Evolutionary conservation across 2,888 invertebrate species (phyloP), one percentile per base, ranked within the genome.

Genomic region (Labia minor): DNA sequence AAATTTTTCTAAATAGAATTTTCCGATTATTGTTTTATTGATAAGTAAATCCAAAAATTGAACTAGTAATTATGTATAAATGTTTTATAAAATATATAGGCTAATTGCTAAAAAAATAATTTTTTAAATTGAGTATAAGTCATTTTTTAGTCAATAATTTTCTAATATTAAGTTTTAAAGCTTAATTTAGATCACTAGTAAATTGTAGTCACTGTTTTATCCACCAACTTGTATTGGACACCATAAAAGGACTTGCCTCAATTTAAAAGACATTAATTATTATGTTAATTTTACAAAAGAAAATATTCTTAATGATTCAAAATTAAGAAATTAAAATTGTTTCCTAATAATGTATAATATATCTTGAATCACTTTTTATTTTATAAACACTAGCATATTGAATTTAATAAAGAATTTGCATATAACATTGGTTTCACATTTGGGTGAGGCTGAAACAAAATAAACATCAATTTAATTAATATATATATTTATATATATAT

Each of bases 391-490:
- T 86, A 86, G 81, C 85, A 86, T 79, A 89, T 82, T 80, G 88
- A 82, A 78, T 84, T 90, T 80, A 92, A 82, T 77, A 93, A 81
- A 67, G 89, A 86, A 78, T 89, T 92, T 73, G 96, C 96, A 80
- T 97, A 97, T 70, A 91, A 92, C 97, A 97, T 97, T 69, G 97
- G 95, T 81, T 92, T 93, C 70, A 97, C 92, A 79, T 95, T 88
- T 18, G 97, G 97, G 83, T 98, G 97, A 75, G 94, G 90, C 93
- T 95, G 82, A 70, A 89, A 89, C 70, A 75, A 74, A 66, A 65
- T 14, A 21, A n/a, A 62, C 14, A 49, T n/a, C 19, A 21, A 68
- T 33, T 26, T 62, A 19, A 64, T 67, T 20, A 65, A 71, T 67
- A 21, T 62, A 67, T 37, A 21, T 62, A 65, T 65, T 33, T 62